phyloP scores from a whole-genome alignment of 37 sponge, comb jelly and placozoan species.

The Ephydatia muelleri region DNA sequence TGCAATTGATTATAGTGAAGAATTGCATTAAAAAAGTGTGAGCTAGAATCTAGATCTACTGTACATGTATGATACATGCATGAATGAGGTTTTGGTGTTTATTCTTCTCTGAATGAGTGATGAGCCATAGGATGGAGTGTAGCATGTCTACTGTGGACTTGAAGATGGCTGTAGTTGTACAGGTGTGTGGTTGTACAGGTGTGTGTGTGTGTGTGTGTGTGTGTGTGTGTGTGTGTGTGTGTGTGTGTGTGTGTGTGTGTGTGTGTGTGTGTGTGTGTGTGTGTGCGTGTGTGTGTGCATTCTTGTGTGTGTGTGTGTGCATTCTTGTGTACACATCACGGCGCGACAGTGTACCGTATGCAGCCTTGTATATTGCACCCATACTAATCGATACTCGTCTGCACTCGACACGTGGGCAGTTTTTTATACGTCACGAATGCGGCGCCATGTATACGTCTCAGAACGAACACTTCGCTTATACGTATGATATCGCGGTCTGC shows the following conservation, averaged over 20 bases:
- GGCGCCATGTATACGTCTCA: too few relatives aligned
- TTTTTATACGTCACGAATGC: too few relatives aligned
- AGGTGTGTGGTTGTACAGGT: conserved; percentile 57
- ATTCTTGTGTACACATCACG: neutral
- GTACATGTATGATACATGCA: too few relatives aligned
- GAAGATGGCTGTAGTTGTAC: conserved; percentile 86
- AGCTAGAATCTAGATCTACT: too few relatives aligned
- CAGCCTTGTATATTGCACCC: neutral
- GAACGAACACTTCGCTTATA: too few relatives aligned
- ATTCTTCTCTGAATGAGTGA: conserved; percentile 82
- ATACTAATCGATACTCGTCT: too few relatives aligned
- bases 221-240: neutral
- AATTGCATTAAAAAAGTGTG: too few relatives aligned
- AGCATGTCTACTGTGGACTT: conserved; percentile 51
- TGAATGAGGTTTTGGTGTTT: conserved; percentile 82
- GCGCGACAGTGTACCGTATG: neutral
- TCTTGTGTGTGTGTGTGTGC: neutral
- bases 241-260: neutral
- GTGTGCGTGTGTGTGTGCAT: neutral
- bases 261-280: neutral
- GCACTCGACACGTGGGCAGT: too few relatives aligned
- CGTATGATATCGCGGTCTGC: too few relatives aligned
- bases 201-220: neutral
- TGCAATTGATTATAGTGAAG: too few relatives aligned
- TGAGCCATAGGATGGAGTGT: conserved; percentile 74